These are phyloP conservation scores for Philypnodon macrostomus DNA, from an alignment of 2,797 vertebrate genomes.

Conservation along the genomic window DNA sequence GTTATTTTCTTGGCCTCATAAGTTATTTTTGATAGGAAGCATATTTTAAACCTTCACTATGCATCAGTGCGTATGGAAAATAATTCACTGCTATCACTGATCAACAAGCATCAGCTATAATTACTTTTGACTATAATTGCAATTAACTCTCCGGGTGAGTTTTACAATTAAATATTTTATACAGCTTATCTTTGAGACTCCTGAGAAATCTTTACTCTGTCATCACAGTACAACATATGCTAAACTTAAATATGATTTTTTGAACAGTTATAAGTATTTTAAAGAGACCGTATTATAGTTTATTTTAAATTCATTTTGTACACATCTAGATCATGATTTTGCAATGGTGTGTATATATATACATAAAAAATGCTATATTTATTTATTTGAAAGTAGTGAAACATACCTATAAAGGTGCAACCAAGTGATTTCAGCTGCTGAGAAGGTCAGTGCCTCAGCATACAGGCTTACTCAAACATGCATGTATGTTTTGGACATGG, in stretches of 20 bases:
- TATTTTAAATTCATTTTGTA: too few relatives aligned
- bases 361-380: too few relatives aligned
- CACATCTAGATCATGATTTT: too few relatives aligned
- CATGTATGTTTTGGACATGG: too few relatives aligned
- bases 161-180: slow-evolving; percentile 31
- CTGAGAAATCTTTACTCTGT: slow-evolving; percentile 22
- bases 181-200: slow-evolving; percentile 30
- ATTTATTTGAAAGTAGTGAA: too few relatives aligned
- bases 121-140: slow-evolving; percentile 48
- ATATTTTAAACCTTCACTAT: not conserved
- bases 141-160: slow-evolving; percentile 41
- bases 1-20: not conserved
- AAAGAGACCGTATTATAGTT: too few relatives aligned
- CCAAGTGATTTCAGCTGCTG: too few relatives aligned
- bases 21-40: slow-evolving; percentile 1
- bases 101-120: slow-evolving; percentile 46
- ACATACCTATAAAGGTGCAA: too few relatives aligned
- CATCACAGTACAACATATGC: slow-evolving; percentile 32
- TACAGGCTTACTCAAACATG: too few relatives aligned
- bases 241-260: slow-evolving; percentile 8
- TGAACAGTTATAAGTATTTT: too few relatives aligned
- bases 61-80: slow-evolving; percentile 11
- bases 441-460: too few relatives aligned
- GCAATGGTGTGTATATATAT: too few relatives aligned
- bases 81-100: slow-evolving; percentile 22